Conservation (phyloP, 1,140 invertebrate species). For the Hirudo medicinalis region DNA sequence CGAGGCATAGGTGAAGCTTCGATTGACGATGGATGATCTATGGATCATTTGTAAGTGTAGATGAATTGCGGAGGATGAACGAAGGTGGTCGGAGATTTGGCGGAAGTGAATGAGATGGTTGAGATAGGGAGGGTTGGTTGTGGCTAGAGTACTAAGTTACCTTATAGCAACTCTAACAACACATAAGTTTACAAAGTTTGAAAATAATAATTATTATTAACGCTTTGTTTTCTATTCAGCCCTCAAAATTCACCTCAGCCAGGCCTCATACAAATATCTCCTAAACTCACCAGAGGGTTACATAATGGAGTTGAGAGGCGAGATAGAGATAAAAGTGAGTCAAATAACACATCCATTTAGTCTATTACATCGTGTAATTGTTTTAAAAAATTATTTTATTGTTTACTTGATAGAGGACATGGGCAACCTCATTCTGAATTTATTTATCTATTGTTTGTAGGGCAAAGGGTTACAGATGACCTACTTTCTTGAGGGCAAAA, state of each 20-base stretch:
- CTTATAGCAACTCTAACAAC: background rate
- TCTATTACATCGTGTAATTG: conserved; percentile 74
- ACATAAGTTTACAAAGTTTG: background rate
- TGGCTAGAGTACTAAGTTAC: no score
- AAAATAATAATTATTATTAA: background rate
- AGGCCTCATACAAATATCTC: conserved; percentile 13
- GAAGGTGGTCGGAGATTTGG: no score
- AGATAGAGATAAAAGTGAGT: conserved; percentile 18
- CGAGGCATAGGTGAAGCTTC: no score
- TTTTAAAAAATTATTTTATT: conserved; percentile 65
- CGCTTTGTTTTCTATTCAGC: conserved; percentile 8
- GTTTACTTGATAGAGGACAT: conserved; percentile 69
- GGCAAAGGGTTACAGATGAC: conserved; percentile 68
- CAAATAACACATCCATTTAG: conserved; percentile 54
- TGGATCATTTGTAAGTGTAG: no score
- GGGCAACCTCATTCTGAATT: conserved; percentile 46
- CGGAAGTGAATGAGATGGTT: no score
- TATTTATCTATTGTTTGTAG: conserved; percentile 52
- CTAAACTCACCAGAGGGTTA: conserved; percentile 5
- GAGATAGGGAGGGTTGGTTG: no score
- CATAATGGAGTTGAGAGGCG: conserved; percentile 10
- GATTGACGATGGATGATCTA: no score
- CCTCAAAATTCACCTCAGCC: conserved; percentile 19
- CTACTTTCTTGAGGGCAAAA: conserved; percentile 61
- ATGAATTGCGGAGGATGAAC: no score